Percentiles rank a stretch among this genome's conserved stretches.
phyloP scores from a whole-genome alignment of 1,140 invertebrate genomes.

The Drosophila tristis region DNA sequence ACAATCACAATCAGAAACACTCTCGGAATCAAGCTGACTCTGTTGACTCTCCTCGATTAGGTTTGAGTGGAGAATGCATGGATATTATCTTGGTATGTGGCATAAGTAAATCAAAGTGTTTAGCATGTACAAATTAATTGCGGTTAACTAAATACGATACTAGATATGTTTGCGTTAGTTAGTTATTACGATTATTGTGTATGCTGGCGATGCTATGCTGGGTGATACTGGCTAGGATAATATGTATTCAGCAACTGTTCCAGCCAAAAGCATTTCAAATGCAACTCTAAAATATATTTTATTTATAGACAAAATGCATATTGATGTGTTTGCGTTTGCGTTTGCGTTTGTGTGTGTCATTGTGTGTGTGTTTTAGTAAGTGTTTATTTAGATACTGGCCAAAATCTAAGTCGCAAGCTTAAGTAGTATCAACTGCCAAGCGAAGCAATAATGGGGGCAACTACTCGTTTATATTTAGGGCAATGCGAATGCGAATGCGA shows the following conservation, averaged over 20 bases:
- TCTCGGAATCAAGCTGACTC: background rate
- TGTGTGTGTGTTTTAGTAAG: constrained; percentile 12
- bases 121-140: constrained; percentile 72
- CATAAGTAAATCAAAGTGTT: constrained; percentile 50
- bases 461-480: constrained; percentile 39
- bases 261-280: constrained; percentile 39
- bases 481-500: constrained; percentile 45
- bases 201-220: constrained; percentile 25
- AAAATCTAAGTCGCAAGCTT: constrained; percentile 52
- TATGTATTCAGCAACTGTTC: constrained; percentile 35
- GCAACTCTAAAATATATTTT: constrained; percentile 38
- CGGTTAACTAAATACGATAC: constrained; percentile 62
- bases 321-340: constrained; percentile 12
- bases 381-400: constrained; percentile 10
- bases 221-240: constrained; percentile 46
- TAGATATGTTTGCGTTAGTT: constrained; percentile 26
- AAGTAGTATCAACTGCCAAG: constrained; percentile 54
- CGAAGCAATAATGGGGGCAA: constrained; percentile 63
- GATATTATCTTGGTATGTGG: constrained; percentile 28
- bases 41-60: constrained; percentile 2
- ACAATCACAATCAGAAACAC: no score
- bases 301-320: constrained; percentile 70
- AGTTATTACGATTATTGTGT: constrained; percentile 9
- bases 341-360: constrained; percentile 7
- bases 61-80: constrained; percentile 17